A percentile compares a stretch with the other conserved stretches of the same genome.
Conservation (phyloP, 2,113 vertebrate genomes). For the Terrapene triunguis region DNA sequence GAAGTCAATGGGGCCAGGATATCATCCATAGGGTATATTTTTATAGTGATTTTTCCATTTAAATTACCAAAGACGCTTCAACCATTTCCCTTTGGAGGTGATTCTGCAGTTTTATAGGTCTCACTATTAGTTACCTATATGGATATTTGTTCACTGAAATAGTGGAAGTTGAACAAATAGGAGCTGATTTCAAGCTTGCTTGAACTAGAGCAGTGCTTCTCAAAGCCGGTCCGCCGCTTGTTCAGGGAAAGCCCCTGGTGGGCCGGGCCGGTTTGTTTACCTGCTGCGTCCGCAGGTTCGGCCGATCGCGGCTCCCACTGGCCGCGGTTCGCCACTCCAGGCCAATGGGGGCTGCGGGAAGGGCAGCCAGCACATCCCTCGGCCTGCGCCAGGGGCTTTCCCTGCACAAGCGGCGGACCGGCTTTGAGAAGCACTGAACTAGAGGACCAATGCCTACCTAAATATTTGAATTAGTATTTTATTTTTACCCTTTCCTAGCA, state of each 20-base stretch:
- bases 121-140: neutral
- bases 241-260: too few relatives aligned
- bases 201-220: neutral
- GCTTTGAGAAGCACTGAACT: neutral
- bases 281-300: too few relatives aligned
- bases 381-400: too few relatives aligned
- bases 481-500: neutral
- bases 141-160: neutral
- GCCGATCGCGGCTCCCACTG: too few relatives aligned
- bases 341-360: too few relatives aligned
- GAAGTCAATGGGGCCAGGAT: neutral
- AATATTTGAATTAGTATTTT: neutral
- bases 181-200: neutral
- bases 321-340: too few relatives aligned
- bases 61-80: neutral
- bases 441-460: neutral
- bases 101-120: neutral
- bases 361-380: too few relatives aligned
- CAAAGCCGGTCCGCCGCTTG: too few relatives aligned
- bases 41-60: neutral
- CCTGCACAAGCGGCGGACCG: too few relatives aligned
- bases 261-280: too few relatives aligned
- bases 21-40: neutral
- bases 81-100: neutral
- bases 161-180: neutral